Base-by-base conservation (phyloP, 2,113 vertebrate species). In the Pelecanoides urinatrix region DNA sequence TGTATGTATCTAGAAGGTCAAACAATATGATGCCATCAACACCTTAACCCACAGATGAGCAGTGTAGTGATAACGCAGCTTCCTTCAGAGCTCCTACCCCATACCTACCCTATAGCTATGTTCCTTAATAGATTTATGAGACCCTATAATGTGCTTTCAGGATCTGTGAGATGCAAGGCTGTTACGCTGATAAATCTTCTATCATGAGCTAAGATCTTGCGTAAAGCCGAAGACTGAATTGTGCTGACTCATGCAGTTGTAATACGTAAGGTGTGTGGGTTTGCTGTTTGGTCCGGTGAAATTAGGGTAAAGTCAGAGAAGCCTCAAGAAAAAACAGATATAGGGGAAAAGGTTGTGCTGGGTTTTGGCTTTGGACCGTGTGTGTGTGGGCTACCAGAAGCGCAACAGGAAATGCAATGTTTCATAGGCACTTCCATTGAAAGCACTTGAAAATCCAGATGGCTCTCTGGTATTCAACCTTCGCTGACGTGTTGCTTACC, bases 201-300 rank as follows among this genome's bases (percentile, higher is more conserved):
- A 25, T 77, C 36, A 2, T 27, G 27, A 73, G 27, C 55, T 63
- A 65, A 70, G 50, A 87, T 85, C 65, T 90, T 34, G 36, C 49
- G 38, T 87, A 42, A 53, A 78, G 61, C 32, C 1, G 1, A 56
- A 40, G 23, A 29, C 58, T 75, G 27, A 79, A 47, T 84, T 30
- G 45, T 76, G 86, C 83, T 75, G 80, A 91, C 53, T 92, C 53
- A 17, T 52, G 34, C 62, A 76, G 44, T 55, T 1, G 0, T 36
- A 70, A 62, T 17, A 30, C 1, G 0, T 68, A 59, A 85, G 26
- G 36, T 72, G 47, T 75, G 32, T 32, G 74, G 47, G 10, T 79
- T 96, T 96, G 62, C 65, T 82, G 8, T 85, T 72, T 63, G 68
- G 63, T 87, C 70, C 76, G 58, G 73, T 77, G 29, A 85, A 72